phyloP scores from a whole-genome alignment of 2,113 vertebrate species.

The Trematocara macrostoma region DNA sequence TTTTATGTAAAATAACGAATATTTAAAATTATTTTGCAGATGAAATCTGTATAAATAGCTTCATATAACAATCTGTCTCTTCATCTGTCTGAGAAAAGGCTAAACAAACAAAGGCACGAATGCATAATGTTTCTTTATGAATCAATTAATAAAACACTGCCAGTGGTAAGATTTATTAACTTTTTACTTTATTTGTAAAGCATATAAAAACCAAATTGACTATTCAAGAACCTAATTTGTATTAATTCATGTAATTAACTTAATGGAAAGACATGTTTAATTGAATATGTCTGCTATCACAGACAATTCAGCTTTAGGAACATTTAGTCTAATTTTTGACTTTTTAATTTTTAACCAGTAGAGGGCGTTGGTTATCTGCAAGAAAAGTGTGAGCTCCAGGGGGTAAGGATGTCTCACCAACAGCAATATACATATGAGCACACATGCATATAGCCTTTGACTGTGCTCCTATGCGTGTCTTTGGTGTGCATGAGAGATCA shows the following conservation, averaged over 20 bases:
- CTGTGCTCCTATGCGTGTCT: background rate
- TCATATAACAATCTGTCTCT: background rate
- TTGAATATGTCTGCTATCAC: background rate
- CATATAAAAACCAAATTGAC: background rate
- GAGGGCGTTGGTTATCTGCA: constrained; percentile 28
- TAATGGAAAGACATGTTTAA: background rate
- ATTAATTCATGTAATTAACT: background rate
- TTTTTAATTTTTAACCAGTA: constrained; percentile 21
- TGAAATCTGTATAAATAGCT: background rate
- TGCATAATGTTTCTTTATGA: background rate
- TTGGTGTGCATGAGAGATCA: background rate
- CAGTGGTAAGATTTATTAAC: background rate
- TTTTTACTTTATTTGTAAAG: background rate
- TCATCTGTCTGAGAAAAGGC: background rate
- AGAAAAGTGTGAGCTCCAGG: background rate
- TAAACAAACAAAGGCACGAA: background rate
- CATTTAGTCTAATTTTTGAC: background rate
- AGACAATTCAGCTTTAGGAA: background rate
- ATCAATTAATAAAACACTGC: background rate
- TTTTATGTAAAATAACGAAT: background rate
- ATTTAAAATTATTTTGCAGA: background rate
- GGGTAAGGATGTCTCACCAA: background rate
- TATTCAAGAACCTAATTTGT: constrained; percentile 2
- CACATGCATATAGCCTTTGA: background rate
- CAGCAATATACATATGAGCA: background rate